Conservation (phyloP, 1,140 invertebrate species). For the Eupristina koningsbergeri region DNA sequence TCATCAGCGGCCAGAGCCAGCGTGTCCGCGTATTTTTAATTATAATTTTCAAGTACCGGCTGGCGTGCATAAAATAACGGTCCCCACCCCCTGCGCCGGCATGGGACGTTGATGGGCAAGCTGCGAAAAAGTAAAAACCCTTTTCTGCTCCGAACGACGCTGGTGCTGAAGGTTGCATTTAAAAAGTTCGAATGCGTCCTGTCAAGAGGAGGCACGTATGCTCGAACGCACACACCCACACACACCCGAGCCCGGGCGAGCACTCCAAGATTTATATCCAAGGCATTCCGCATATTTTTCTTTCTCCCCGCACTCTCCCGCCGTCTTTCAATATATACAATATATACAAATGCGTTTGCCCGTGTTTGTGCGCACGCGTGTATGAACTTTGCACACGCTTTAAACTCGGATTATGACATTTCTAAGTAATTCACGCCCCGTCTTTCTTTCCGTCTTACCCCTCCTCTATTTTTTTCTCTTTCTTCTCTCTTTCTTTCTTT, state of each 20-base stretch:
- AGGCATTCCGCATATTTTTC: not conserved
- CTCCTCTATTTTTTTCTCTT: not conserved
- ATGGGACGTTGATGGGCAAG: not conserved
- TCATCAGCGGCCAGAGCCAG: not conserved
- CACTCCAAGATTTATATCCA: slow-evolving; percentile 43
- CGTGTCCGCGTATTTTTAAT: slow-evolving; percentile 13
- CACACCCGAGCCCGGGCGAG: not conserved
- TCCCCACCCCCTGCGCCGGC: not conserved
- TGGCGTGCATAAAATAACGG: not conserved
- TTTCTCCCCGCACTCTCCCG: not conserved
- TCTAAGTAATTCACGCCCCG: slow-evolving; percentile 55
- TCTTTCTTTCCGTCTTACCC: not conserved
- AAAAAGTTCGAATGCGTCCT: slow-evolving; percentile 7
- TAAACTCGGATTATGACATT: slow-evolving; percentile 60
- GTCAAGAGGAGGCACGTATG: slow-evolving; percentile 14
- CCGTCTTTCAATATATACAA: not conserved
- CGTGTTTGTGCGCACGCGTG: too few species aligned
- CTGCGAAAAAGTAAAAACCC: slow-evolving; percentile 11
- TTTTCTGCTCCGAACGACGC: slow-evolving; percentile 1
- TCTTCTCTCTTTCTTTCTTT: not conserved
- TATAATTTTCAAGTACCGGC: slow-evolving; percentile 1
- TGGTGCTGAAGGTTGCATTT: slow-evolving; percentile 1
- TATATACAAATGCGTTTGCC: too few species aligned
- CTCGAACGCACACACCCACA: not conserved
- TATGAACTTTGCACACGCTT: not conserved